phyloP scores from a whole-genome alignment of 2,113 vertebrate genomes.

The Leucoraja erinaceus region DNA sequence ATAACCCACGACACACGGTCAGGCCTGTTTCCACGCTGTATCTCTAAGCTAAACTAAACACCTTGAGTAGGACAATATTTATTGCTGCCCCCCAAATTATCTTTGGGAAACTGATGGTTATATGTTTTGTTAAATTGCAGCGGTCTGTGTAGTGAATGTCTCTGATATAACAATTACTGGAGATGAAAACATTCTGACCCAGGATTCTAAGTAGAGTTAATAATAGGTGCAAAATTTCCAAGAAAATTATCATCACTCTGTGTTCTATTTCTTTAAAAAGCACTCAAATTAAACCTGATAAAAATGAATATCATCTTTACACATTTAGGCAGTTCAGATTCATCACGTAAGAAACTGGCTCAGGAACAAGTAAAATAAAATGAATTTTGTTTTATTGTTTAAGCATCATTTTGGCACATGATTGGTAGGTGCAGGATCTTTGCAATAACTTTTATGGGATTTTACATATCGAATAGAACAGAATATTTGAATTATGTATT shows the following conservation, averaged over 20 bases:
- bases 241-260: neutral
- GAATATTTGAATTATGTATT: constrained; percentile 11
- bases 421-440: neutral
- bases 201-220: neutral
- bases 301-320: neutral
- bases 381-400: neutral
- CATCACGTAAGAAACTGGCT: neutral
- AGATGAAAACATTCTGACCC: neutral
- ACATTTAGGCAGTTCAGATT: neutral
- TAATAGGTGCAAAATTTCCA: neutral
- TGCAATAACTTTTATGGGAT: neutral
- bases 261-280: neutral
- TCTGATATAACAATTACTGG: too few species aligned
- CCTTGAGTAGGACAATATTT: neutral
- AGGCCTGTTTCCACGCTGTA: too few species aligned
- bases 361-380: neutral
- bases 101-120: too few species aligned
- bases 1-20: too few species aligned
- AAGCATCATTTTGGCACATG: neutral
- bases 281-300: neutral
- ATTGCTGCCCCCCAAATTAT: too few species aligned
- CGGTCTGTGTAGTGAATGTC: neutral
- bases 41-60: too few species aligned
- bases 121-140: neutral
- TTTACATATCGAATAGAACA: constrained; percentile 9